Evolutionary conservation across 2,888 invertebrate species (phyloP).

Genomic region (Lobophora halterata): DNA sequence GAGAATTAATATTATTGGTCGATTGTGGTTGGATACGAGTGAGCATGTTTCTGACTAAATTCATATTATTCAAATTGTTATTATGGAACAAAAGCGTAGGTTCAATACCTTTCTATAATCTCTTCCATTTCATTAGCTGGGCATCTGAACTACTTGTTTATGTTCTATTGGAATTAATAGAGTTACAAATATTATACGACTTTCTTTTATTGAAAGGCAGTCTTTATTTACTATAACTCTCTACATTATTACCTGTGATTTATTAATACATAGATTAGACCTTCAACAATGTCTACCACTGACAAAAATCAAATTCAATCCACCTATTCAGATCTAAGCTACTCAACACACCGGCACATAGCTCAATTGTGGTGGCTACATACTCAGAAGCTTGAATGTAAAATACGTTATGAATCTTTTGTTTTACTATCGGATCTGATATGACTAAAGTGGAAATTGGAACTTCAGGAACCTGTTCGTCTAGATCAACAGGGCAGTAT

Average conservation of each 20-base stretch:
- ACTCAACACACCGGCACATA: conserved; percentile 59
- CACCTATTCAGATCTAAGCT: conserved; percentile 67
- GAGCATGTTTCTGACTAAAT: neutral
- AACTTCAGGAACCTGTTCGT: conserved; percentile 3
- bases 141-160: neutral
- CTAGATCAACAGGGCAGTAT: conserved; percentile 8
- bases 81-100: conserved; percentile 7
- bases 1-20: too few species aligned
- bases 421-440: conserved; percentile 22
- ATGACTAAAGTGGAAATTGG: neutral
- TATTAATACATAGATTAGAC: too few species aligned
- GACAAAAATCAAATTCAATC: conserved; percentile 70
- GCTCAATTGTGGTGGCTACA: conserved; percentile 50
- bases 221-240: too few species aligned
- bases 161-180: too few species aligned
- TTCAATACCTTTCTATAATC: conserved; percentile 6
- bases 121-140: conserved; percentile 12
- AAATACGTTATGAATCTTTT: conserved; percentile 48
- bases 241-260: too few species aligned
- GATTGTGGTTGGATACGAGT: too few species aligned
- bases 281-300: conserved; percentile 4
- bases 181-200: too few species aligned
- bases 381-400: conserved; percentile 55
- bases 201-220: too few species aligned
- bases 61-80: conserved; percentile 1